Conservation (phyloP, 2,797 vertebrate species). For the Fistularia tabacaria region DNA sequence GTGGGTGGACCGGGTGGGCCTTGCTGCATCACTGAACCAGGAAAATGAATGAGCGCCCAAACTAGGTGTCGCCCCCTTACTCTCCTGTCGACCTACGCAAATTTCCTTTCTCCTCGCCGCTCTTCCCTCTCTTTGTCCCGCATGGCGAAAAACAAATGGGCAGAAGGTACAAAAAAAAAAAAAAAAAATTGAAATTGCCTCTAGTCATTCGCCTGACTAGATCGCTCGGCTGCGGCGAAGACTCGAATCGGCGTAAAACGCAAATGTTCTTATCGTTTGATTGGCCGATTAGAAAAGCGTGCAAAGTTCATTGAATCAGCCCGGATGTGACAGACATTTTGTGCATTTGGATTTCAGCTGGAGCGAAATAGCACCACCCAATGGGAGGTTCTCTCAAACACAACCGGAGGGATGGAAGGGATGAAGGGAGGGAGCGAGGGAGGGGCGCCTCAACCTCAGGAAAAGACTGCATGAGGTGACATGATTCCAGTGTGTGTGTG, state of each 20-base stretch:
- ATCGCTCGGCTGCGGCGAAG: no score
- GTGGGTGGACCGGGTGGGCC: constrained; percentile 62
- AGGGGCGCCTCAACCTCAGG: no score
- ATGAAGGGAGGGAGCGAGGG: background rate
- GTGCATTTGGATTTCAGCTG: constrained; percentile 14
- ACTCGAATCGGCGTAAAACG: background rate
- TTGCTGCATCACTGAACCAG: constrained; percentile 68
- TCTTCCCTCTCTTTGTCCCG: constrained; percentile 1
- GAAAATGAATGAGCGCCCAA: constrained; percentile 62
- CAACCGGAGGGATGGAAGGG: constrained; percentile 17
- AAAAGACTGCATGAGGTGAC: no score
- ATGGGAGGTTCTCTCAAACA: constrained; percentile 39
- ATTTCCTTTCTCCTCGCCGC: constrained; percentile 21
- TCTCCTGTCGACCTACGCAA: constrained; percentile 21
- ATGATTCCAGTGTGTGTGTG: no score
- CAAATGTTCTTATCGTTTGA: constrained; percentile 24
- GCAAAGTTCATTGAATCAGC: constrained; percentile 39
- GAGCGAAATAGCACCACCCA: constrained; percentile 63
- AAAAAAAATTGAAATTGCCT: no score
- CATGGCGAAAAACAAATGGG: constrained; percentile 1
- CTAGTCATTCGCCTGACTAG: no score
- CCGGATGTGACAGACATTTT: constrained; percentile 29
- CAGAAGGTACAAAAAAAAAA: no score
- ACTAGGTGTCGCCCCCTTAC: constrained; percentile 47
- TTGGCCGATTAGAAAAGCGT: constrained; percentile 26